Evolutionary conservation across 2,113 vertebrate genomes (phyloP).

Genomic region (Pogona vitticeps): DNA sequence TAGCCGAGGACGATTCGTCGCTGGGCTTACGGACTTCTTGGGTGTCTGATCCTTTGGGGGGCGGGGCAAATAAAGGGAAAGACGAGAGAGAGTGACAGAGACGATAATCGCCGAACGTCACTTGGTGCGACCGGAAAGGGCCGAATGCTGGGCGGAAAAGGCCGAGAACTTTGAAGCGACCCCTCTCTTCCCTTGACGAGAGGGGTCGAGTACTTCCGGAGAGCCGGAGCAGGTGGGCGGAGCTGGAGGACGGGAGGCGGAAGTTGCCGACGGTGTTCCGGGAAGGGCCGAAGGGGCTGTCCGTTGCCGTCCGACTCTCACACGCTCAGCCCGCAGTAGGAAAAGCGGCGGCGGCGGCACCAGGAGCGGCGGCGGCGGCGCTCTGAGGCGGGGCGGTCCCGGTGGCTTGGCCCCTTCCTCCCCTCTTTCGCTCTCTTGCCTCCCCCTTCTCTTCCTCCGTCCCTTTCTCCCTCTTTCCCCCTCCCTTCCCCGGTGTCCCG

Average conservation of each 20-base stretch:
- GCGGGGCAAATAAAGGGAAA: too few relatives aligned
- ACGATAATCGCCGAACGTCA: too few relatives aligned
- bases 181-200: too few relatives aligned
- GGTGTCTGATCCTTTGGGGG: too few relatives aligned
- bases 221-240: background rate
- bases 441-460: slow-evolving; percentile 23
- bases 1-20: slow-evolving; percentile 32
- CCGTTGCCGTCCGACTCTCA: slow-evolving; percentile 49
- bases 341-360: background rate
- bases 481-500: slow-evolving; percentile 33
- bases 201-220: slow-evolving; percentile 16
- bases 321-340: background rate
- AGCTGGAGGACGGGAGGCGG: slow-evolving; percentile 22
- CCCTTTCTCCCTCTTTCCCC: slow-evolving; percentile 37
- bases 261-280: slow-evolving; percentile 55
- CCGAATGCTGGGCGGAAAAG: background rate
- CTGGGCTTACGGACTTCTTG: too few relatives aligned
- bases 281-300: slow-evolving; percentile 72
- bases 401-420: slow-evolving; percentile 52
- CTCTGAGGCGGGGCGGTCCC: slow-evolving; percentile 34
- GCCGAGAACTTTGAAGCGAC: background rate
- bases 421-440: slow-evolving; percentile 42
- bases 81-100: too few relatives aligned
- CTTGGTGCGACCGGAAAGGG: background rate
- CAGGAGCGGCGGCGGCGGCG: background rate